phyloP scores from a whole-genome alignment of 2,113 vertebrate species.

The Semicossyphus pulcher region DNA sequence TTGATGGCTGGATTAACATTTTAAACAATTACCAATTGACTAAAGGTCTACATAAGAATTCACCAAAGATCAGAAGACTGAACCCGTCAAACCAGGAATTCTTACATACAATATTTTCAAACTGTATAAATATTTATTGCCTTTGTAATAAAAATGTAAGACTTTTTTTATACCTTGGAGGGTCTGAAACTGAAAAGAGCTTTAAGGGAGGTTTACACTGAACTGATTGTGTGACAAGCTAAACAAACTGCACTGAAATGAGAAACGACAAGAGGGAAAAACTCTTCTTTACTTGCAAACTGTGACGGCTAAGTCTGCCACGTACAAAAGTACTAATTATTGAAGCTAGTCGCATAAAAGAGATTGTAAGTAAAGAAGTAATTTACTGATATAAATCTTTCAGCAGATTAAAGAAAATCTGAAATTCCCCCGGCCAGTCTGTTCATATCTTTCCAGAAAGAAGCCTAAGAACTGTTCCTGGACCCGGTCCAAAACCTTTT shows the following conservation, averaged over 20 bases:
- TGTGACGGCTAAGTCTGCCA: neutral
- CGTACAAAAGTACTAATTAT: neutral
- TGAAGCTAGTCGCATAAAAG: neutral
- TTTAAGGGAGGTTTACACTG: neutral
- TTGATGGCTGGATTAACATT: neutral
- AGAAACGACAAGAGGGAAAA: neutral
- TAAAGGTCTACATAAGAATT: too few relatives aligned
- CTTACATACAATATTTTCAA: too few relatives aligned
- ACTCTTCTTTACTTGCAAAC: neutral
- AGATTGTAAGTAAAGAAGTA: neutral
- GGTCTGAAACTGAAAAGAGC: neutral
- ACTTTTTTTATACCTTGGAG: neutral
- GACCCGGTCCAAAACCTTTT: slow-evolving; percentile 61
- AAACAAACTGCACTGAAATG: neutral
- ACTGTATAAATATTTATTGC: too few relatives aligned
- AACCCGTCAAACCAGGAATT: too few relatives aligned
- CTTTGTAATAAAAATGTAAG: neutral
- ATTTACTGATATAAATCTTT: neutral
- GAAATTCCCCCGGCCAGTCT: slow-evolving; percentile 6
- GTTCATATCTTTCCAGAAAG: slow-evolving; percentile 45
- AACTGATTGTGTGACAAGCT: neutral
- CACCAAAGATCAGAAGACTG: neutral
- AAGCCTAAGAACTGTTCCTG: slow-evolving; percentile 45
- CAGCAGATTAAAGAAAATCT: slow-evolving; percentile 13
- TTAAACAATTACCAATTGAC: neutral